Base-by-base conservation (phyloP, 2,888 invertebrate genomes). In the Aelia acuminata region DNA sequence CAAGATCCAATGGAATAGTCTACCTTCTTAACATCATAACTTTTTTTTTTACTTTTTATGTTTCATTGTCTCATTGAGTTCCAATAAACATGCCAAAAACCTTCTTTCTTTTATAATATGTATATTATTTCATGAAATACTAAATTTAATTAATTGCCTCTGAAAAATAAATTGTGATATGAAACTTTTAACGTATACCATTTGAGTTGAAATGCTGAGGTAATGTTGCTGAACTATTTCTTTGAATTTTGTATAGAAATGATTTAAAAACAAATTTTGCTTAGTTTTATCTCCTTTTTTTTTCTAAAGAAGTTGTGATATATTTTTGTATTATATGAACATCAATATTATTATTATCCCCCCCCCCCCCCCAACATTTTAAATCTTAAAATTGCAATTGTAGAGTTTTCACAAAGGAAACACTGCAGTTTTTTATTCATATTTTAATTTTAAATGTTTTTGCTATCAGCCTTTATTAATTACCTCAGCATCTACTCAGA, bases 1-100 rank as follows among this genome's bases (percentile, higher is more conserved):
- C 80, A 80, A 80, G 80, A 80, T 80, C 80, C 80, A 80, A 80
- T 80, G 43, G 22, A 80, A 80, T 43, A 80, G 43, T 35, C 43
- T 80, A 80, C 39, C 80, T 80, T 80, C 80, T 39, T 80, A 43
- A 80, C 39, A 80, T n/a, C 43, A n/a, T 39, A 20, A n/a, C 39
- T 31, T 85, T 15, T 49, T 84, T 84, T 84, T 8, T 80, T 84
- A 22, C n/a, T 84, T 48, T 84, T 10, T 84, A 18, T 84, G 3
- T 26, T 50, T 18, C 22, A 26, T 84, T 31, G 31, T 50, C 50
- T n/a, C n/a, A n/a, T n/a, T n/a, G n/a, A 49, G 20, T 84, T 84
- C 49, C 20, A 49, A 47, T 47, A 13, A 84, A 47, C 47, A 43
- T 84, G 5, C 26, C 50, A 84, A 84, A 84, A 84, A 31, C 26